Evolutionary conservation across 2,888 invertebrate genomes (phyloP).

Genomic region (Tryphoninae sp.): DNA sequence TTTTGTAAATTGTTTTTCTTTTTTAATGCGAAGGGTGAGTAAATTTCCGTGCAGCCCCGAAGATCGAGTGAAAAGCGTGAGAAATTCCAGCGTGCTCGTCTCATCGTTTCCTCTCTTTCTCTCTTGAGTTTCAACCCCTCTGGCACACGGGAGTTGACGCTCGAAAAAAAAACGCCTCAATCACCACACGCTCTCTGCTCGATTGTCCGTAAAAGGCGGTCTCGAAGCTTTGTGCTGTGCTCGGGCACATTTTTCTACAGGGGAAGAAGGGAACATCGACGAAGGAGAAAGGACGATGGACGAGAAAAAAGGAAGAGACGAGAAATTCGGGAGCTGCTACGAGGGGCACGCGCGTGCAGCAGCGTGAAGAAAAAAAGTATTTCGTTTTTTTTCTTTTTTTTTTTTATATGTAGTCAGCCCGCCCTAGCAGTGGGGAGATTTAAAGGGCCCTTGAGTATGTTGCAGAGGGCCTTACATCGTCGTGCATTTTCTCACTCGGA

Average conservation of each 20-base stretch:
- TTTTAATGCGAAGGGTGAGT: no score
- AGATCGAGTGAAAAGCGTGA: slow-evolving; percentile 50
- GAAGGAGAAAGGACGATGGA: slow-evolving; percentile 44
- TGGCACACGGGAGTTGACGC: slow-evolving; percentile 19
- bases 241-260: slow-evolving; percentile 40
- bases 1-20: no score
- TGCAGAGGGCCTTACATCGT: slow-evolving; percentile 54
- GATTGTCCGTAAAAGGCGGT: slow-evolving; percentile 61
- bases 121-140: slow-evolving; percentile 20
- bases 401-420: background rate
- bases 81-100: slow-evolving; percentile 56
- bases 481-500: slow-evolving; percentile 25
- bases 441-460: slow-evolving; percentile 60
- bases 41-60: no score
- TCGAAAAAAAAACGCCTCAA: slow-evolving; percentile 51
- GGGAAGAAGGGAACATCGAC: slow-evolving; percentile 30
- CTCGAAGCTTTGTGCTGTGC: slow-evolving; percentile 56
- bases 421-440: slow-evolving; percentile 51
- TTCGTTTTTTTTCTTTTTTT: background rate
- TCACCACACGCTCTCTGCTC: slow-evolving; percentile 41
- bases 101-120: slow-evolving; percentile 15
- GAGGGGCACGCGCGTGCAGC: slow-evolving; percentile 56
- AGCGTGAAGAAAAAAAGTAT: slow-evolving; percentile 29
- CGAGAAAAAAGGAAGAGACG: slow-evolving; percentile 59
- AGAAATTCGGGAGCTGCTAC: slow-evolving; percentile 54